phyloP scores from a whole-genome alignment of 2,888 invertebrate species.

The Odontothrips loti region DNA sequence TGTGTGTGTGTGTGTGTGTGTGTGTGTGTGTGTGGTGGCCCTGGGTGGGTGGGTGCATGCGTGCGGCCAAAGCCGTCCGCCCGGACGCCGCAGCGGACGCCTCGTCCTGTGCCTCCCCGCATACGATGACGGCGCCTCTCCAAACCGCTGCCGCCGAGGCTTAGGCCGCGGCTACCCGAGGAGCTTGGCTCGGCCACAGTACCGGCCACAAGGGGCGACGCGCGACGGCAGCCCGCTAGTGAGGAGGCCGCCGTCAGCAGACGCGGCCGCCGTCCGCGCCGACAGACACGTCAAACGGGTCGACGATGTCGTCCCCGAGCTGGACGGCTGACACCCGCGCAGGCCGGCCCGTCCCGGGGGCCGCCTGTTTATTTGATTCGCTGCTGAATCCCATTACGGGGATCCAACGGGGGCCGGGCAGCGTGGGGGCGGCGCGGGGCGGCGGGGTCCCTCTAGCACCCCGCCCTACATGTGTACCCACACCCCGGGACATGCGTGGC shows the following conservation, averaged over 20 bases:
- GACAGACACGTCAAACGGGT: not conserved
- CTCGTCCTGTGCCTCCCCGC: not conserved
- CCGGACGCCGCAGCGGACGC: not conserved
- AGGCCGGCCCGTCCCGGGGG: not conserved
- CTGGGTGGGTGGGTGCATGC: not conserved
- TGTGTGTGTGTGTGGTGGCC: not conserved
- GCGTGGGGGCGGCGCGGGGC: not conserved
- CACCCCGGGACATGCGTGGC: constrained; percentile 7
- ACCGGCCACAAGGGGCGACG: too few species aligned
- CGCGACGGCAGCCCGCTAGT: too few species aligned
- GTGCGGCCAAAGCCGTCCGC: not conserved
- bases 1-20: not conserved
- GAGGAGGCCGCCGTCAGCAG: not conserved
- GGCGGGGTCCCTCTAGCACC: not conserved
- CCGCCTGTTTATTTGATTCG: constrained; percentile 22
- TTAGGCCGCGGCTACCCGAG: too few species aligned
- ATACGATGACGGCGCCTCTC: not conserved
- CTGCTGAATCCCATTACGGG: constrained; percentile 18
- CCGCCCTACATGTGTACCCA: constrained; percentile 7
- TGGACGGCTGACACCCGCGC: not conserved
- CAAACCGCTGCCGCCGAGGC: too few species aligned
- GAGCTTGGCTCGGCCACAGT: too few species aligned
- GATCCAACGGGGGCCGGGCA: not conserved
- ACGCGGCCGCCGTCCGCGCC: not conserved
- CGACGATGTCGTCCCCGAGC: not conserved